Evolutionary conservation across 1,140 invertebrate genomes (phyloP), one percentile per base, ranked within the genome.

Genomic region (Drosophila punjabiensis): DNA sequence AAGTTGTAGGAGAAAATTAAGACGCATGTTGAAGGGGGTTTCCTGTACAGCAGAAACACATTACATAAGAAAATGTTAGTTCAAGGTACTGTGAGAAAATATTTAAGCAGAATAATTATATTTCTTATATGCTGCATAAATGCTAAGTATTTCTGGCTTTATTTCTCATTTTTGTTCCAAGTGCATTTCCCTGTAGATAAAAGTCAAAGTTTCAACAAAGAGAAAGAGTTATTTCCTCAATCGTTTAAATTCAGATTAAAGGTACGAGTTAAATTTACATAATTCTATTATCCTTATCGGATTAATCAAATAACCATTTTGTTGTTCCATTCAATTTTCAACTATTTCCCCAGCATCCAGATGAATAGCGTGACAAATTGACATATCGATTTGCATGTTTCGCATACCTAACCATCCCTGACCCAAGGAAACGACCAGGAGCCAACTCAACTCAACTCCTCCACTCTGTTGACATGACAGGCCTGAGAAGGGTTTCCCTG

Each of bases 311-410:
- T 32, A 35, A 18, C 35, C 52, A 43, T 37, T 48, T 62, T 74
- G 56, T 74, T 75, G 39, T 74, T 74, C 60, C 41, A 45, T 75
- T 75, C 69, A 74, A 74, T 75, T 75, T 62, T 35, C 37, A 62
- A 59, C 55, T 73, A 55, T 68, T 60, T 77, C 33, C 48, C 39
- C 28, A 66, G 48, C 55, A 65, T 58, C 56, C 39, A 47, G 48
- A 77, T 47, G 75, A 77, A 77, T 77, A 77, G 74, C 75, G 63
- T 77, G 75, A 78, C 77, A 78, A 89, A 81, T 88, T 84, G 81
- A 89, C 73, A 68, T 84, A 87, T 87, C 81, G 84, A 89, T 87
- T 87, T 69, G 81, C 64, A 74, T 77, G 53, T 52, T 66, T 74
- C 52, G 60, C 53, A 65, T 70, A 58, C 60, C 62, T 60, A 71